Conservation (phyloP, 2,797 vertebrate species). For the Chlorospingus semifuscus region DNA sequence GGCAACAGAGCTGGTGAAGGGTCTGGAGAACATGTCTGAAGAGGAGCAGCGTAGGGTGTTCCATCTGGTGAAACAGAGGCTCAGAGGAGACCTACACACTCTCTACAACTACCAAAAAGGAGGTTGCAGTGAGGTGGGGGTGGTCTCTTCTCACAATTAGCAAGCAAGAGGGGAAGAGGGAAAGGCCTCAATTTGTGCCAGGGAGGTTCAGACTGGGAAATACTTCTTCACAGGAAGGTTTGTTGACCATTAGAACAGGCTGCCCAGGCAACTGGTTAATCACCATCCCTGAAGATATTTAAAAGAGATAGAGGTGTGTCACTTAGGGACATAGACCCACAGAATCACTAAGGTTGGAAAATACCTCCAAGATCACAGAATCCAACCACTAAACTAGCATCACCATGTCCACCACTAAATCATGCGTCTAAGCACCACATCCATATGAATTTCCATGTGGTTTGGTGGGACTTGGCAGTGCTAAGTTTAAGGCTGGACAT, state of each 20-base stretch:
- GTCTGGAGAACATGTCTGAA: not conserved
- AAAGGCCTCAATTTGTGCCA: not conserved
- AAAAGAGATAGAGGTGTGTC: not conserved
- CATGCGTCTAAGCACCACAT: not conserved
- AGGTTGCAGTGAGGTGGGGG: not conserved
- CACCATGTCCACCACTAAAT: not conserved
- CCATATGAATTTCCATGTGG: not conserved
- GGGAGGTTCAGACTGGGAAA: not conserved
- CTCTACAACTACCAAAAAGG: not conserved
- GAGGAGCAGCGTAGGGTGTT: not conserved
- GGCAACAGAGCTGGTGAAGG: accelerated
- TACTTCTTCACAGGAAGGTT: not conserved
- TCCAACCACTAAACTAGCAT: not conserved
- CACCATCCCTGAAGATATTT: not conserved
- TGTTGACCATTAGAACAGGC: not conserved
- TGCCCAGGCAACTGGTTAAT: not conserved
- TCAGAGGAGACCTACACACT: not conserved
- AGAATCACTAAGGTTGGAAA: not conserved
- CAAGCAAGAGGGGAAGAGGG: not conserved
- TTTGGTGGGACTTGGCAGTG: not conserved
- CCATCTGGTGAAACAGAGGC: not conserved
- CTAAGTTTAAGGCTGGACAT: not conserved
- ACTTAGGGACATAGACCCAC: not conserved
- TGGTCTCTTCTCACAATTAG: not conserved
- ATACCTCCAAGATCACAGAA: not conserved